These are phyloP conservation scores for Eupsittula cactorum DNA, from an alignment of 2,113 vertebrate species.

Conservation along the genomic window DNA sequence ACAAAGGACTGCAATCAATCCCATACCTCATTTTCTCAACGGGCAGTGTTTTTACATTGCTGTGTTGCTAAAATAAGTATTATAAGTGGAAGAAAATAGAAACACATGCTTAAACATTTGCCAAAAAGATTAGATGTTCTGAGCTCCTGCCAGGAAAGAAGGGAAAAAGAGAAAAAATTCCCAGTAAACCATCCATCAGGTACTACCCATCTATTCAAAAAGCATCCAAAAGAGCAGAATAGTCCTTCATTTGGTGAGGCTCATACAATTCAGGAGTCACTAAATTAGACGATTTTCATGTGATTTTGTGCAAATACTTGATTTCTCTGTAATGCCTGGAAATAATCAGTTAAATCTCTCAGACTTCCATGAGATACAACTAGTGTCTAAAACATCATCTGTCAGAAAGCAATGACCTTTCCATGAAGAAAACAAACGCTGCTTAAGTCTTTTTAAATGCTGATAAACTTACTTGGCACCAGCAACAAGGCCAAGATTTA, in stretches of 20 bases:
- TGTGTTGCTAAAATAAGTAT: background rate
- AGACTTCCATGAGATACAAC: background rate
- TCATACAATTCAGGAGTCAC: background rate
- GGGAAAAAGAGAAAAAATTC: background rate
- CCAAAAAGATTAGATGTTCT: background rate
- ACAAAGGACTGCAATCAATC: background rate
- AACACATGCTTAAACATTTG: conserved; percentile 11
- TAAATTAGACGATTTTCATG: background rate
- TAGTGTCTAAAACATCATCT: background rate
- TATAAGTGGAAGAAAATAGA: conserved; percentile 23
- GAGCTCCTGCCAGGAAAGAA: background rate
- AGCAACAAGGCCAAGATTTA: conserved; percentile 45
- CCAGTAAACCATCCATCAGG: background rate
- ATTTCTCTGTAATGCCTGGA: background rate
- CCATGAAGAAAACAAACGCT: background rate
- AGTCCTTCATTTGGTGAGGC: background rate
- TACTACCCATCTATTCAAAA: background rate
- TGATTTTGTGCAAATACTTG: background rate
- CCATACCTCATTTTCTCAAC: background rate
- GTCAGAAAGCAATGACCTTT: conserved; percentile 68
- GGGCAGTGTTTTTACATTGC: background rate
- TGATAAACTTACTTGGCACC: conserved; percentile 36
- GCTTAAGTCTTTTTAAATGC: conserved; percentile 53
- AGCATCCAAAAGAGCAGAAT: background rate
- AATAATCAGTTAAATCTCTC: conserved; percentile 12